Evolutionary conservation across 2,888 invertebrate species (phyloP), one percentile per base, ranked within the genome.

Genomic region (Athalia circularis): DNA sequence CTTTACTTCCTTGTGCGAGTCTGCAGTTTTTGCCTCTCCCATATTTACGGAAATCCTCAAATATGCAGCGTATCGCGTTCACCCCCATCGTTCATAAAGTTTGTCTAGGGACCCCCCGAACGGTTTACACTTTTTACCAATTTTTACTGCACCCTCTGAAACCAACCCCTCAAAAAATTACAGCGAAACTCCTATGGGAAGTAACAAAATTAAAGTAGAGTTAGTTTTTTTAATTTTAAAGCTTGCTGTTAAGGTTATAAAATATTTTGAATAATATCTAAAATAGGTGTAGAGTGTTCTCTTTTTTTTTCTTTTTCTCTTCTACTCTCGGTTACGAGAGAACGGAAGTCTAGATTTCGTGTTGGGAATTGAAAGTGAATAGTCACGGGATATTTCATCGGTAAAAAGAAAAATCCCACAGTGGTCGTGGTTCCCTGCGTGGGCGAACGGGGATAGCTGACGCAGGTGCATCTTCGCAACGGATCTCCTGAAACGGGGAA

Each of bases 391-490:
- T 9, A 54, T 61, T 75, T 50, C 52, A 3, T 59, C 45, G 48
- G 29, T 6, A 11, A 43, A 48, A 45, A n/a, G 15, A 76, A 77
- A 74, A 81, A 83, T 85, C 83, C 81, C 81, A 84, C 81, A 81
- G 80, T 79, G 77, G 76, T 59, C 13, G 5, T 9, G 76, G 72
- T 76, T 79, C 79, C 80, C 61, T 81, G 83, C 83, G 84, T 85
- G 87, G 85, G 84, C 84, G 84, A 80, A 76, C 80, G 78, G 61
- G 81, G 29, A 29, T 29, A 29, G 29, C 29, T 29, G 29, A 82
- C 85, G 88, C 88, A 88, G 88, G 87, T 89, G 88, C 83, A 87
- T 85, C 82, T 75, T 78, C 77, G 74, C 64, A 65, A 80, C 79
- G 80, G 77, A 81, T 85, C 81, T 83, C 81, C 77, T 79, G 80